Conservation (phyloP, 2,888 invertebrate species). For the Hermaeophaga mercurialis region DNA sequence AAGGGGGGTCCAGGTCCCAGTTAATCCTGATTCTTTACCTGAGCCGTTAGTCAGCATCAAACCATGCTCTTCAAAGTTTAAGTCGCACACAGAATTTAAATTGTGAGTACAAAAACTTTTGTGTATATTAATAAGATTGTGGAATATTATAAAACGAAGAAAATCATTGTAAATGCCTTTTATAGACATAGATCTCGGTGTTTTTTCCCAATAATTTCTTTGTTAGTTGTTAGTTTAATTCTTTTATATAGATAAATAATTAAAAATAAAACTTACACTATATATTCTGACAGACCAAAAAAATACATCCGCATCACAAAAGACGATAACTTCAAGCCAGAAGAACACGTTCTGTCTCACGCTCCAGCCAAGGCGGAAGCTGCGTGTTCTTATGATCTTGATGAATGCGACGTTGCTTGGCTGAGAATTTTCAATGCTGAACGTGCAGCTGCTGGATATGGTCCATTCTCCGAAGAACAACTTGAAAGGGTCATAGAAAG, state of each 20-base stretch:
- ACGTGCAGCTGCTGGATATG: conserved; percentile 75
- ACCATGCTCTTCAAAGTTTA: conserved; percentile 57
- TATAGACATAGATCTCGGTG: too few species aligned
- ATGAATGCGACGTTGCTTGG: conserved; percentile 92
- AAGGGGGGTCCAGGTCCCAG: conserved; percentile 95
- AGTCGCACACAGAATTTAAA: conserved; percentile 74
- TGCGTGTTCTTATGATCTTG: conserved; percentile 93
- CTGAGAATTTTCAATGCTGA: conserved; percentile 86
- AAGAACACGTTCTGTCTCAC: conserved; percentile 83
- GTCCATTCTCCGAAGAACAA: conserved; percentile 81
- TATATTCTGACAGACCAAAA: conserved; percentile 73
- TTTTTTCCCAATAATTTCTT: not conserved
- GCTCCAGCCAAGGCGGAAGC: conserved; percentile 89
- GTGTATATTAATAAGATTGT: too few species aligned
- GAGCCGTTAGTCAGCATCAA: conserved; percentile 83
- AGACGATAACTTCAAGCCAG: conserved; percentile 83
- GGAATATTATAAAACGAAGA: too few species aligned
- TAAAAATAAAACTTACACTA: too few species aligned
- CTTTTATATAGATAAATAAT: not conserved
- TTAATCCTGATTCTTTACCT: conserved; percentile 91
- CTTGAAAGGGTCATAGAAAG: conserved; percentile 92
- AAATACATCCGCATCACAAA: conserved; percentile 90
- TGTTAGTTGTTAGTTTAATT: not conserved
- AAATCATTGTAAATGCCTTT: too few species aligned
- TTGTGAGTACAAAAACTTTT: too few species aligned